phyloP scores from a whole-genome alignment of 2,888 invertebrate genomes.

The Exephanes ischioxanthus region DNA sequence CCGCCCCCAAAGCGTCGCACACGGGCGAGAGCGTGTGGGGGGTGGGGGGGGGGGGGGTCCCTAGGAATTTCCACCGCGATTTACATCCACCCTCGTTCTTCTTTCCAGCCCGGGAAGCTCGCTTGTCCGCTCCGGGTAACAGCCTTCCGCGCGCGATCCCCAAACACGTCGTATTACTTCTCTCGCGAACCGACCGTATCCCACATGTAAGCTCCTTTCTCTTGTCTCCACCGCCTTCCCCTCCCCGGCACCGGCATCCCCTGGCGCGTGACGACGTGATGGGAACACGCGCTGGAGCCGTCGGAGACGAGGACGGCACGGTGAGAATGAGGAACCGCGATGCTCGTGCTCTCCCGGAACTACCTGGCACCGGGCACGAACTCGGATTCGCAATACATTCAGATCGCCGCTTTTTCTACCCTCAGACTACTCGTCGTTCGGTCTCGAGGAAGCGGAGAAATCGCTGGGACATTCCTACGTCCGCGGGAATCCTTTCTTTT shows the following conservation, averaged over 20 bases:
- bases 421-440: background rate
- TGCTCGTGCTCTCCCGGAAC: background rate
- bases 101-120: slow-evolving; percentile 14
- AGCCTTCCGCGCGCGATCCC: slow-evolving; percentile 42
- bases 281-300: background rate
- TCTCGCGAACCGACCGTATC: slow-evolving; percentile 16
- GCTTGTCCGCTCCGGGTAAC: slow-evolving; percentile 15
- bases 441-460: background rate
- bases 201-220: slow-evolving; percentile 4
- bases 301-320: background rate
- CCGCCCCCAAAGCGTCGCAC: slow-evolving; percentile 44
- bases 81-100: slow-evolving; percentile 69
- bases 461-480: background rate
- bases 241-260: no score
- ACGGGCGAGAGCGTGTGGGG: slow-evolving; percentile 42
- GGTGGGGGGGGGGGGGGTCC: no score
- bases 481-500: background rate
- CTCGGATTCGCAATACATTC: slow-evolving; percentile 6
- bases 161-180: slow-evolving; percentile 60
- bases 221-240: background rate
- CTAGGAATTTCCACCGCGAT: slow-evolving; percentile 72
- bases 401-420: background rate
- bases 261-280: background rate
- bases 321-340: background rate
- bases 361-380: background rate